Evolutionary conservation across 2,888 invertebrate species (phyloP).

Genomic region (Harpalus rufipes): DNA sequence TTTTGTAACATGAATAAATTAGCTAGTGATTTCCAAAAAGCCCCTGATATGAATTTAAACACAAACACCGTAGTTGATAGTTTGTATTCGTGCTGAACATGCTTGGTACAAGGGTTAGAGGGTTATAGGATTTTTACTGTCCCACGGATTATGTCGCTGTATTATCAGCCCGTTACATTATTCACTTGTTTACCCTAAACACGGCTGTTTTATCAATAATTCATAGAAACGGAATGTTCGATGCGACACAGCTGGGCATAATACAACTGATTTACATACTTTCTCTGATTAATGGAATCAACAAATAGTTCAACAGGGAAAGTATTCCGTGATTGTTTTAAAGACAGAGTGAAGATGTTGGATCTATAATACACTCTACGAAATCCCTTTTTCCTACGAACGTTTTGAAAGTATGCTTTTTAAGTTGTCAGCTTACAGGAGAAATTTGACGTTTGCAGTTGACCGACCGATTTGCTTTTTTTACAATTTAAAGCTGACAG

Average conservation of each 20-base stretch:
- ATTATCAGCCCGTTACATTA: not conserved
- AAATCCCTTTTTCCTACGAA: too few relatives aligned
- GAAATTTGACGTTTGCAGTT: too few relatives aligned
- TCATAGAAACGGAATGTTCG: conserved; percentile 44
- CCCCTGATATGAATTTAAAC: not conserved
- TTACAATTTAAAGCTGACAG: too few relatives aligned
- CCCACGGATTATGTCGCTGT: not conserved
- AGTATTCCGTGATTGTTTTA: not conserved
- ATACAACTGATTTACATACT: conserved; percentile 42
- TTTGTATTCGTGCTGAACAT: not conserved
- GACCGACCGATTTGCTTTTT: too few relatives aligned
- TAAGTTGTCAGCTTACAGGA: too few relatives aligned
- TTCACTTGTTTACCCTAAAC: conserved; percentile 4
- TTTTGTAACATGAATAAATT: not conserved
- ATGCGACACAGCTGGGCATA: conserved; percentile 14
- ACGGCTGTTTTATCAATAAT: conserved; percentile 38
- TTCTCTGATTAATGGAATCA: conserved; percentile 54
- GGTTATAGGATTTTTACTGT: not conserved
- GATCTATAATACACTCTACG: too few relatives aligned
- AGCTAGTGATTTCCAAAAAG: not conserved
- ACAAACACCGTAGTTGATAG: not conserved
- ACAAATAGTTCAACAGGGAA: not conserved
- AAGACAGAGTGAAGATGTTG: too few relatives aligned
- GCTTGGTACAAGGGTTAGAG: not conserved
- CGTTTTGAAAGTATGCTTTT: too few relatives aligned